Percentiles rank a stretch among this genome's conserved stretches.
Conservation (phyloP, 2,113 vertebrate species). For the Zosterops hypoxanthus region DNA sequence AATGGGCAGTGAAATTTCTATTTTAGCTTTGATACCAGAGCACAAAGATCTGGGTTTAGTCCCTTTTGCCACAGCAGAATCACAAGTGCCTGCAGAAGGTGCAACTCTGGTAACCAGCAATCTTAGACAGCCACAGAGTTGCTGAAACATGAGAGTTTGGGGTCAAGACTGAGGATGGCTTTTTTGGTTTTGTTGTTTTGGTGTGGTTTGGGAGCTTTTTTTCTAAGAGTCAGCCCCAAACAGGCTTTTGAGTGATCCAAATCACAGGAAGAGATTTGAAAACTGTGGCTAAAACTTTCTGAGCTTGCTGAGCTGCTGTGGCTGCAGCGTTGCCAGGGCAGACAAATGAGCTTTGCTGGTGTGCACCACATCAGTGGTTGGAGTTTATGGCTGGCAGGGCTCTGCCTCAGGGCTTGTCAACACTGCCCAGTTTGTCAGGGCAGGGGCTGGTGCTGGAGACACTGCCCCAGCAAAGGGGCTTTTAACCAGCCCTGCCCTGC, state of each 20-base stretch:
- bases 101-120: background rate
- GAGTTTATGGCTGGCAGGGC: background rate
- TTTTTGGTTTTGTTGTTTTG: background rate
- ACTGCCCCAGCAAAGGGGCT: background rate
- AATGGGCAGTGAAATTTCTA: background rate
- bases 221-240: background rate
- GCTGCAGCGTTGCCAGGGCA: background rate
- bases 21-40: background rate
- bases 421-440: background rate
- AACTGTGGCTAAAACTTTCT: background rate
- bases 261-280: background rate
- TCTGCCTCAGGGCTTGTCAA: slow-evolving; percentile 4
- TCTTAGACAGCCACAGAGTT: background rate
- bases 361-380: background rate
- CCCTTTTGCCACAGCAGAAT: background rate
- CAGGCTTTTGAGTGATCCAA: background rate
- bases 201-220: background rate
- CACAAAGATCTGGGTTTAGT: background rate
- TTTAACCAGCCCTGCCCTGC: background rate
- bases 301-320: background rate
- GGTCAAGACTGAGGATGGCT: background rate
- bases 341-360: background rate
- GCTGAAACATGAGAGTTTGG: background rate
- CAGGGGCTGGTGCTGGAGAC: background rate
- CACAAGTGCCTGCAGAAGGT: background rate